phyloP scores from a whole-genome alignment of 2,797 vertebrate genomes.

The Hafferia zeledoni region DNA sequence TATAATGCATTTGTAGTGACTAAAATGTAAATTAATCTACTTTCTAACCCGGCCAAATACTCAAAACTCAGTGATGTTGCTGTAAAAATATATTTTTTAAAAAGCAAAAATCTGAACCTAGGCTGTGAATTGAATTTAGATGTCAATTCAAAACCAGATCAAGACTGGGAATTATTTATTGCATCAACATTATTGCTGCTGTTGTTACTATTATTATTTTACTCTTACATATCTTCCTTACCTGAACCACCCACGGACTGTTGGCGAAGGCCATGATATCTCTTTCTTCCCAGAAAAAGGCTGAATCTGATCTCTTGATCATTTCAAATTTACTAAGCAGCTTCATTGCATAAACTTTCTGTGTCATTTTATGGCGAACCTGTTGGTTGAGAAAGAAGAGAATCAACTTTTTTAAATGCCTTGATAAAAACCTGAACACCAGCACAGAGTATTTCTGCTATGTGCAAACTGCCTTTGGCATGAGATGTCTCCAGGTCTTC shows the following conservation, averaged over 20 bases:
- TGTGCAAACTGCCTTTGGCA: not conserved
- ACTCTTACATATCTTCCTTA: conserved; percentile 61
- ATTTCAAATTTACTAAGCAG: conserved; percentile 99
- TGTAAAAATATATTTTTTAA: not conserved
- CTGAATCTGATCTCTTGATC: conserved; percentile 98
- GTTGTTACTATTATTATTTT: not conserved
- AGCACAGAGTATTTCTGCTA: not conserved
- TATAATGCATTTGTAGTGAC: not conserved
- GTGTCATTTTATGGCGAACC: conserved; percentile 95
- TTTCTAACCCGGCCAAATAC: not conserved
- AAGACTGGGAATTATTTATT: not conserved
- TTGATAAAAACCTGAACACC: not conserved
- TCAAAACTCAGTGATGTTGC: not conserved
- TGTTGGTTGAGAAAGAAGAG: conserved; percentile 63
- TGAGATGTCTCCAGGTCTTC: not conserved
- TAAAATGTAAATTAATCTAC: not conserved
- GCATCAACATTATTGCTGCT: not conserved
- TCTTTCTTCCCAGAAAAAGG: conserved; percentile 99
- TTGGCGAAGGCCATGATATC: conserved; percentile 99
- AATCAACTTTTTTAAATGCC: not conserved
- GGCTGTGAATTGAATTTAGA: not conserved
- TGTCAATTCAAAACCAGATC: not conserved
- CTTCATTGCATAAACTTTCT: conserved; percentile 98
- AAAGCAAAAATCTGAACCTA: not conserved
- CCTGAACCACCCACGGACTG: conserved; percentile 98